Base-by-base conservation (phyloP, 2,113 vertebrate genomes). In the Prionailurus bengalensis region DNA sequence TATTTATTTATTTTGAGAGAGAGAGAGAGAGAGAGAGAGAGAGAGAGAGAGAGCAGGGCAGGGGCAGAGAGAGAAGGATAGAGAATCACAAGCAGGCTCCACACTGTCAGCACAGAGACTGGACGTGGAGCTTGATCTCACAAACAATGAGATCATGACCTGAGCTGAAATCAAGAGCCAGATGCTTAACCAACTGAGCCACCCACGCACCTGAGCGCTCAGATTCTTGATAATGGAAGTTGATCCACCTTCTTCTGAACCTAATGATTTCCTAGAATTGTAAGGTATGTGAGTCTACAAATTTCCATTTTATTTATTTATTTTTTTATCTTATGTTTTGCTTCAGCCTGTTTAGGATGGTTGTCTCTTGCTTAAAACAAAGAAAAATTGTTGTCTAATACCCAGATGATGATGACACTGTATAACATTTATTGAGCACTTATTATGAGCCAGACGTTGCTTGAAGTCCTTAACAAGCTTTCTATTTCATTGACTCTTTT, bases 291-390 rank as follows among this genome's bases (percentile, higher is more conserved):
- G 29, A 82, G 7, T 36, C 9, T n/a, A 55, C 0, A 82, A 31
- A 63, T 68, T 94, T 71, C 42, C 21, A 39, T 78, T 86, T 94
- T 93, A 71, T n/a, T 91, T 48, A 68, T 83, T 82, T 95, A 42
- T 80, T 63, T 25, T 66, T 71, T 55, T 19, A 48, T 14, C 58
- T 88, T 82, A 19, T 58, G n/a, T 93, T 83, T 58, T 73, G 1
- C 21, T 76, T 51, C 42, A 48, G 55, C 19, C 15, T 55, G 3
- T 80, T 92, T 89, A 11, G 21, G 0, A n/a, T 89, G 29, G 11
- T 13, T 89, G 74, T 96, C 42, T 93, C 19, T 90, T 94, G 53
- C n/a, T 94, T 93, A 90, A 5, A 74, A 74, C 14, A 36, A 42
- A 82, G n/a, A 86, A 81, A 95, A 14, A 94, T 55, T 74, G 36